Conservation (phyloP, 1,140 invertebrate species). For the Cydia amplana region DNA sequence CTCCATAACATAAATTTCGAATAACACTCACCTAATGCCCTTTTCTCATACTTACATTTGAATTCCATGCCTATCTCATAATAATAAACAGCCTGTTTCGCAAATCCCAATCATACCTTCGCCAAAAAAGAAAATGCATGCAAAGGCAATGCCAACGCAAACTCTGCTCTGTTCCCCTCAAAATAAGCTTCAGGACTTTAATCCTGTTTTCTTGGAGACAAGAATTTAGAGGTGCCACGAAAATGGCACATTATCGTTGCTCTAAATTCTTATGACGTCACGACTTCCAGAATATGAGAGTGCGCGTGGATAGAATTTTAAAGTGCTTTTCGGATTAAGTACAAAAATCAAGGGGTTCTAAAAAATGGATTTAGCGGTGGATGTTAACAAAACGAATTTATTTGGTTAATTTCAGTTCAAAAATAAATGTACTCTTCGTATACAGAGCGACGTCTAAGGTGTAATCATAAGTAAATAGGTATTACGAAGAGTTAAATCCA, state of each 20-base stretch:
- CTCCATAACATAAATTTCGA: no score
- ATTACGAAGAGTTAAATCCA: no score
- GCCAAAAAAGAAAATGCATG: conserved; percentile 14
- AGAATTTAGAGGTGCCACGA: background rate
- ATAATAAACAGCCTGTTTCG: conserved; percentile 2
- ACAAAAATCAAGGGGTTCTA: background rate
- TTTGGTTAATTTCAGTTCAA: no score
- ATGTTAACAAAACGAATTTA: no score
- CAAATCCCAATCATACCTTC: conserved; percentile 21
- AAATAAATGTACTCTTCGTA: no score
- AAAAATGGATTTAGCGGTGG: background rate
- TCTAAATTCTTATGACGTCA: conserved; percentile 17
- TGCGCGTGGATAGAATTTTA: background rate
- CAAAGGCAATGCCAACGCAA: background rate
- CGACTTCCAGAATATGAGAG: background rate
- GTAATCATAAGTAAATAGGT: no score
- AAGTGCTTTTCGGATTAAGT: background rate
- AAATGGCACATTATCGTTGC: background rate
- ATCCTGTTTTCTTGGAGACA: background rate
- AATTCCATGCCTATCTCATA: background rate
- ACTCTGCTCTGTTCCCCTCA: background rate
- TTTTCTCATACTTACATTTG: background rate
- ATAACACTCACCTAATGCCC: background rate
- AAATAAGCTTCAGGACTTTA: background rate
- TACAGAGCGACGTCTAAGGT: no score